Evolutionary conservation across 2,113 vertebrate species (phyloP).

Genomic region (Pimephales promelas): DNA sequence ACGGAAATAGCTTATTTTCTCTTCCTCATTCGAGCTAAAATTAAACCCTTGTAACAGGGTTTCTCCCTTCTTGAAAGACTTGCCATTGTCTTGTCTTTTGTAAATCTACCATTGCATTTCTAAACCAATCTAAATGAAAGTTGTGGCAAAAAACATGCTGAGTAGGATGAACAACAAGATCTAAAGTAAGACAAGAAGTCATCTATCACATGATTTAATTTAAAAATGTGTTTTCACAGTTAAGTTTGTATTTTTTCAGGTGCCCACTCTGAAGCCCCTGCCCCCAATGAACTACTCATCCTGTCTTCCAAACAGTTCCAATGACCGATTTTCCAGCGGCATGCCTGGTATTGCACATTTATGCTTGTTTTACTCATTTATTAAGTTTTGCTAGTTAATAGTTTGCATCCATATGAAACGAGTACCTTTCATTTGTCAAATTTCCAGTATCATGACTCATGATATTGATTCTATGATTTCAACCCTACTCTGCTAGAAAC

Average conservation of each 20-base stretch:
- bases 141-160: background rate
- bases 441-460: background rate
- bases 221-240: background rate
- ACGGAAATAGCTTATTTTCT: background rate
- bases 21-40: background rate
- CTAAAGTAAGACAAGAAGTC: background rate
- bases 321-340: conserved; percentile 60
- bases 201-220: background rate
- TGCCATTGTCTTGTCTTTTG: too few relatives aligned
- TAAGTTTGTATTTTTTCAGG: conserved; percentile 55
- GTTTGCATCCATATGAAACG: background rate
- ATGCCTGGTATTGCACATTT: conserved; percentile 49
- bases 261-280: conserved; percentile 52
- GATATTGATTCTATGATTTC: background rate
- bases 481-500: background rate
- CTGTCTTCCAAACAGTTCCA: conserved; percentile 47
- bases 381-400: background rate
- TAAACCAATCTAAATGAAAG: background rate
- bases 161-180: background rate
- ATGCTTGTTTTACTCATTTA: background rate
- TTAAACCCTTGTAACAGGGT: background rate
- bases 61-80: too few relatives aligned
- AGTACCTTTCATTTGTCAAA: background rate
- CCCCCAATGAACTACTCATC: conserved; percentile 60
- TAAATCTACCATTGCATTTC: too few relatives aligned